phyloP scores from a whole-genome alignment of 2,797 vertebrate genomes.

The Parotocinclus haroldoi region DNA sequence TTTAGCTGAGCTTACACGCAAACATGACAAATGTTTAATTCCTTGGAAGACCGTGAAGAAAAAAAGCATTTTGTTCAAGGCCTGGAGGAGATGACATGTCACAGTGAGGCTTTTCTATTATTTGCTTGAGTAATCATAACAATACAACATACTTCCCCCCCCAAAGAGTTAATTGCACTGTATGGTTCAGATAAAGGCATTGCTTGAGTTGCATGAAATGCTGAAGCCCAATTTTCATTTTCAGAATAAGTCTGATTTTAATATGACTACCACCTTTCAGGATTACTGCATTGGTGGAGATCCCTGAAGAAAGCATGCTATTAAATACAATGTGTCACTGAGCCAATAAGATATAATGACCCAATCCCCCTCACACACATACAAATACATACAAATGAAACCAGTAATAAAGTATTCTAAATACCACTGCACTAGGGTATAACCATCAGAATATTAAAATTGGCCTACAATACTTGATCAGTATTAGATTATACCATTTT shows the following conservation, averaged over 20 bases:
- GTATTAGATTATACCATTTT: too few species aligned
- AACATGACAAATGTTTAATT: slow-evolving; percentile 51
- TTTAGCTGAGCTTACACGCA: slow-evolving; percentile 43
- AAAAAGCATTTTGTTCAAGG: slow-evolving; percentile 56
- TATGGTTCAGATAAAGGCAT: slow-evolving; percentile 44
- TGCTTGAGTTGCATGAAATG: slow-evolving; percentile 48
- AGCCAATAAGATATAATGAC: slow-evolving; percentile 17
- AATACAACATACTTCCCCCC: slow-evolving; percentile 67
- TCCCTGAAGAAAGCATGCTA: slow-evolving; percentile 25
- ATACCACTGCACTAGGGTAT: neutral
- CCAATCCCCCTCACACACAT: too few species aligned
- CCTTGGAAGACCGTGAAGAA: slow-evolving; percentile 37
- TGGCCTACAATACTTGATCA: too few species aligned
- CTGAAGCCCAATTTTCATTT: slow-evolving; percentile 9
- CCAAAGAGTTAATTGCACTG: slow-evolving; percentile 62
- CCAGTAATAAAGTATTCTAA: neutral
- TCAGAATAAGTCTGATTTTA: slow-evolving; percentile 23
- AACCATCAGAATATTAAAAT: too few species aligned
- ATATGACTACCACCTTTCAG: slow-evolving; percentile 16
- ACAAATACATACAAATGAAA: slow-evolving; percentile 8
- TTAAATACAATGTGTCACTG: slow-evolving; percentile 19
- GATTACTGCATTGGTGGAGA: slow-evolving; percentile 3
- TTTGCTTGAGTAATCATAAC: slow-evolving; percentile 77
- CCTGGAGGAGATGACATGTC: slow-evolving; percentile 66
- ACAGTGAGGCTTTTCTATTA: slow-evolving; percentile 76